phyloP scores from a whole-genome alignment of 2,113 vertebrate genomes.

The Anoura caudifer region DNA sequence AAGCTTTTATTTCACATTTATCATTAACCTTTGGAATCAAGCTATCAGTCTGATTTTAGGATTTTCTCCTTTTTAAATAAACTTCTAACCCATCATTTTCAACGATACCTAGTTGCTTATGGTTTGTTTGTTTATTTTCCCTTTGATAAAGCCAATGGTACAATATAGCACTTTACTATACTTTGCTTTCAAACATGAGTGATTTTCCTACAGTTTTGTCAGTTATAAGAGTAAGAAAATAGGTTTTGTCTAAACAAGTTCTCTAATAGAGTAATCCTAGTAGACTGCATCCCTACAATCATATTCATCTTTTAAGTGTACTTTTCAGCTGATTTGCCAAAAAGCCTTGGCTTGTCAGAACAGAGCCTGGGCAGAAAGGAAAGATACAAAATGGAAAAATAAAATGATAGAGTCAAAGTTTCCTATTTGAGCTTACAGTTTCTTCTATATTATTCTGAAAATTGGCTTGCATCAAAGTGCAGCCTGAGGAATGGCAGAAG shows the following conservation, averaged over 20 bases:
- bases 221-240: constrained; percentile 51
- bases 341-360: constrained; percentile 53
- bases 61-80: constrained; percentile 30
- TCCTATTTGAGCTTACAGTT: constrained; percentile 43
- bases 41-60: not conserved
- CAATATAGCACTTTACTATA: not conserved
- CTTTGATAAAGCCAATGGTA: constrained; percentile 15
- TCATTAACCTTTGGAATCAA: not conserved
- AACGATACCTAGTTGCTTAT: not conserved
- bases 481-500: not conserved
- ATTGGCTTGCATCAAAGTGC: constrained; percentile 25
- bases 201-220: constrained; percentile 51
- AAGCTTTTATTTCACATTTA: not conserved
- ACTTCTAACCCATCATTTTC: constrained; percentile 34
- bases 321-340: constrained; percentile 41
- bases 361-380: not conserved
- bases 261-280: constrained; percentile 54
- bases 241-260: constrained; percentile 59
- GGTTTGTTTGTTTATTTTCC: constrained; percentile 32
- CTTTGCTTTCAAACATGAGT: constrained; percentile 41
- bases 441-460: constrained; percentile 46
- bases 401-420: constrained; percentile 38
- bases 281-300: constrained; percentile 49
- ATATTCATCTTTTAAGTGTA: constrained; percentile 52
- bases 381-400: constrained; percentile 55